Evolutionary conservation across 2,888 invertebrate genomes (phyloP), one percentile per base, ranked within the genome.

Genomic region (Hedya salicella): DNA sequence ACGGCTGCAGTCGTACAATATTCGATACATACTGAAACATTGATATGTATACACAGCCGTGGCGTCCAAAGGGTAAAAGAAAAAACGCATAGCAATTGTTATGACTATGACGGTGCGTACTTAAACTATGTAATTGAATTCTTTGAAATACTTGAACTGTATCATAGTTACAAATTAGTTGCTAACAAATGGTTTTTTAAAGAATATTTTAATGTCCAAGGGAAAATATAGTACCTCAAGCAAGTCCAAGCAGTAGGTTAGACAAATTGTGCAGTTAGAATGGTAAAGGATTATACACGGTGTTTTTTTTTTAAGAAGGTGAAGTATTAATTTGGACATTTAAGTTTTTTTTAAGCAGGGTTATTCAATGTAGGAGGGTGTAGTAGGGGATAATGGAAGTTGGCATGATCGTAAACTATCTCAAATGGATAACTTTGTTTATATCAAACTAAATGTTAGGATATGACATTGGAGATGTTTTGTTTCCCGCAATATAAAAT

Each of bases 181-280:
- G 17, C 48, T 63, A 54, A 56, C 49, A 64, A 56, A 57, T 39
- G 64, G 44, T 16, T 52, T 65, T 50, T 36, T n/a, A 42, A 46
- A 56, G 11, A 16, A 16, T 30, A 16, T 36, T 48, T 54, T 39
- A 36, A 53, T 53, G 65, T 65, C 53, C 59, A 65, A 53, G 57
- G 64, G 54, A 42, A 50, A 44, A 49, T 36, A 21, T 59, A 59
- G 59, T 65, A 65, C 65, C 65, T 65, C 65, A 39, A 60, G 65
- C 59, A 60, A 60, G 65, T 65, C 65, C 65, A 65, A 60, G 59
- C 59, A 46, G 65, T 65, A 65, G 65, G 65, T 60, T 65, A 65
- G 65, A 59, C 44, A 60, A 64, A 65, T 62, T 62, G 62, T 60
- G 59, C 65, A 60, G 65, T 46, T 53, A 60, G 46, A 16, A 30